Base-by-base conservation (phyloP, 1,140 invertebrate species). In the Telenomus remus region DNA sequence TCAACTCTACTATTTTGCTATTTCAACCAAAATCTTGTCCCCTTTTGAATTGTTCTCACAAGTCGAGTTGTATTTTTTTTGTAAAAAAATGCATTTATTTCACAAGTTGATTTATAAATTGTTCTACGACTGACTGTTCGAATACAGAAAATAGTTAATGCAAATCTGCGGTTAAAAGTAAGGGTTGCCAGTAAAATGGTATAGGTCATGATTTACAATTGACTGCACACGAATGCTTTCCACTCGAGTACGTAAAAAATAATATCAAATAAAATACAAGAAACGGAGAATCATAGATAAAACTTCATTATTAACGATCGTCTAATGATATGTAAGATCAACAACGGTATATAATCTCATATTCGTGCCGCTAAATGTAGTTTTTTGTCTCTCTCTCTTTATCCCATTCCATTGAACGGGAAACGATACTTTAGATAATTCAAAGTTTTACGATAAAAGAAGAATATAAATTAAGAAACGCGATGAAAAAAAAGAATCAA, bases 321-420 rank as follows among this genome's bases (percentile, higher is more conserved):
- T 49, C 34, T 69, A 75, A 69, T 75, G 65, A 75, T 69, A 75
- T 75, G 65, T 51, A 69, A 64, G 53, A 47, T 64, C 53, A 75
- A 75, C 65, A 75, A 56, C 27, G 49, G 56, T 66, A 63, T 69
- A 75, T 68, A 74, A 63, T 70, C 47, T 59, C 54, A 54, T 59
- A 56, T 27, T 34, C 39, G 33, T 47, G 16, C 11, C 13, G 35
- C 64, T 27, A 47, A 63, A 57, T 50, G 15, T 33, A 19, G 9
- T 51, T 2, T 8, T 19, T 37, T 33, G 37, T 27, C 19, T 6
- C 6, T 27, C 19, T 27, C 19, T 27, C 19, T 27, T 27, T 27
- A 1, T 27, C 6, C 6, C 19, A 3, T 6, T 27, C 19, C 27
- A 11, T 37, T 0, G 12, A 44, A 57, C 49, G 27, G 12, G 7